Percentiles rank a stretch among this genome's conserved stretches.
These are phyloP conservation scores for Microcebus griseorufus DNA, from an alignment of 2,113 vertebrate species.

Conservation along the genomic window DNA sequence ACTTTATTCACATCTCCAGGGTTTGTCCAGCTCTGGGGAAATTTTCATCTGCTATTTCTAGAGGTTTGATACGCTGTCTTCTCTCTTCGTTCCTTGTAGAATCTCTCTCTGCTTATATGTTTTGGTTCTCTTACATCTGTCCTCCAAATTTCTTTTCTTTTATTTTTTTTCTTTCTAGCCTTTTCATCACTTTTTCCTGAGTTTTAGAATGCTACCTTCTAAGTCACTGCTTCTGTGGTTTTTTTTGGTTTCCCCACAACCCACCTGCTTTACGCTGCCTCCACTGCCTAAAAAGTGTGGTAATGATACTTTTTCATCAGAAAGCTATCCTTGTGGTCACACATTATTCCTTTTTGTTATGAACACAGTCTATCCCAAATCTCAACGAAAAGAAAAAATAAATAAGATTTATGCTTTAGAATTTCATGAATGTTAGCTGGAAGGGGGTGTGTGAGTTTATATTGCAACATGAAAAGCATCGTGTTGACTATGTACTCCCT, in stretches of 20 bases:
- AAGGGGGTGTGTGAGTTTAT: not conserved
- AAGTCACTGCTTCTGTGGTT: not conserved
- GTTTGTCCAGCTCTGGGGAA: not conserved
- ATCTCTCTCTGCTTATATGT: not conserved
- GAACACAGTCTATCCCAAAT: not conserved
- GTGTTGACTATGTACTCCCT: not conserved
- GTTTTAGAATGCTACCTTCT: not conserved
- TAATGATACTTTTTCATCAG: constrained; percentile 36
- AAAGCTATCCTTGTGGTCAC: not conserved
- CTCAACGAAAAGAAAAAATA: not conserved
- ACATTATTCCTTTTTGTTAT: not conserved
- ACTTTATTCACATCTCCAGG: not conserved
- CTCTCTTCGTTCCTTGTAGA: not conserved
- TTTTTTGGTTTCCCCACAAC: not conserved
- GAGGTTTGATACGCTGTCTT: not conserved
- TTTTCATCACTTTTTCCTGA: not conserved
- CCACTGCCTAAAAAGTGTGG: not conserved
- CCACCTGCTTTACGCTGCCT: not conserved
- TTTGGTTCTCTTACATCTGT: not conserved
- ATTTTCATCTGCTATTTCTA: not conserved
- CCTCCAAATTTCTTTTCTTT: not conserved
- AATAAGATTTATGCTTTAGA: not conserved
- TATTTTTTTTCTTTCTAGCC: not conserved
- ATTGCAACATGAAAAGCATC: not conserved
- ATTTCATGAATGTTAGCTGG: not conserved